Conservation (phyloP, 1,140 invertebrate species). For the Nylanderia fulva region DNA sequence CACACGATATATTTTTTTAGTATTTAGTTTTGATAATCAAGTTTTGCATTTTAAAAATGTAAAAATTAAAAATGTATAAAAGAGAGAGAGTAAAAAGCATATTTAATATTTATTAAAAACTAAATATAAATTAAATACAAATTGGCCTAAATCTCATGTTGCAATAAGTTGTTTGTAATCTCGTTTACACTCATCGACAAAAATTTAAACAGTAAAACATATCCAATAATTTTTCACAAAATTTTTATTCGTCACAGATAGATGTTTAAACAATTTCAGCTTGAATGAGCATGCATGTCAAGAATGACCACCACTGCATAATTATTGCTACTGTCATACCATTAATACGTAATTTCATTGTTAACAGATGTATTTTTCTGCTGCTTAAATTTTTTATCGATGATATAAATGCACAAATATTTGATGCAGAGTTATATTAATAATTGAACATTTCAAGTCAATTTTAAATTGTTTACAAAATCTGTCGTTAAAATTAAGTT, state of each 20-base stretch:
- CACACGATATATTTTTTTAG: neutral
- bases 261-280: no score
- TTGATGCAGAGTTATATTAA: neutral
- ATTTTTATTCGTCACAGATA: no score
- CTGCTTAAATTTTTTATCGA: no score
- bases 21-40: neutral
- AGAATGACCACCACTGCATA: no score
- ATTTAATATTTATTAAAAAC: slow-evolving; percentile 12
- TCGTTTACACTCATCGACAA: neutral
- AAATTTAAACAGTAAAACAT: no score
- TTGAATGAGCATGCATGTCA: no score
- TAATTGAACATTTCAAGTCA: neutral
- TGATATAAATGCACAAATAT: no score
- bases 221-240: no score
- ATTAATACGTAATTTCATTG: no score
- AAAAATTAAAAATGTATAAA: neutral
- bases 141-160: neutral
- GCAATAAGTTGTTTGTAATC: neutral
- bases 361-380: no score
- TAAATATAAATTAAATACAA: no score
- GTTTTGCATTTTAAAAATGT: neutral
- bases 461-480: neutral
- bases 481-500: neutral
- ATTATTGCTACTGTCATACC: no score
- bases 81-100: neutral